A percentile compares a stretch with the other conserved stretches of the same genome.
phyloP scores from a whole-genome alignment of 2,888 invertebrate genomes.

The Alsophila aescularia region DNA sequence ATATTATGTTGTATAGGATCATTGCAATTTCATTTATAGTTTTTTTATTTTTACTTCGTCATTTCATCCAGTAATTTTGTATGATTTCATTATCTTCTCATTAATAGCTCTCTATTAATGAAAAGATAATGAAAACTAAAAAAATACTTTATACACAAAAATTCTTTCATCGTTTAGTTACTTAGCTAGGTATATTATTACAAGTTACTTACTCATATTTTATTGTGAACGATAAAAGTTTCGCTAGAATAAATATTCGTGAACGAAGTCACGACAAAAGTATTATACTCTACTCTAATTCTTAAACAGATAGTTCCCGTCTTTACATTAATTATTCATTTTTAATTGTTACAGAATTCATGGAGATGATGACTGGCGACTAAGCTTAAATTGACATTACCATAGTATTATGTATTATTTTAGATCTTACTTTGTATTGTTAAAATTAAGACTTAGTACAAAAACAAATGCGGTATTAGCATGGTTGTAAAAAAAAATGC shows the following conservation, averaged over 20 bases:
- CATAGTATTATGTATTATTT: constrained; percentile 64
- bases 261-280: too few relatives aligned
- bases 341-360: constrained; percentile 92
- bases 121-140: too few relatives aligned
- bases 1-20: background rate
- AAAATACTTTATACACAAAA: too few relatives aligned
- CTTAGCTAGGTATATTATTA: too few relatives aligned
- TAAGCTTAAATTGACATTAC: constrained; percentile 71
- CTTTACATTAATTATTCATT: constrained; percentile 27
- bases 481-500: constrained; percentile 50
- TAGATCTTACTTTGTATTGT: constrained; percentile 66
- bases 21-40: too few relatives aligned
- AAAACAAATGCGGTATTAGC: constrained; percentile 78
- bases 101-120: too few relatives aligned
- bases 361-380: constrained; percentile 98
- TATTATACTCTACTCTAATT: too few relatives aligned
- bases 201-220: too few relatives aligned
- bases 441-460: constrained; percentile 74
- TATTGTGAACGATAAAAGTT: too few relatives aligned
- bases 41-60: background rate
- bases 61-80: background rate
- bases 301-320: background rate
- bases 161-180: too few relatives aligned
- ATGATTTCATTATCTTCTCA: too few relatives aligned
- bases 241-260: too few relatives aligned